Percentiles rank a stretch among this genome's conserved stretches.
Conservation (phyloP, 2,797 vertebrate genomes). For the Petrocephalus schoutedeni region DNA sequence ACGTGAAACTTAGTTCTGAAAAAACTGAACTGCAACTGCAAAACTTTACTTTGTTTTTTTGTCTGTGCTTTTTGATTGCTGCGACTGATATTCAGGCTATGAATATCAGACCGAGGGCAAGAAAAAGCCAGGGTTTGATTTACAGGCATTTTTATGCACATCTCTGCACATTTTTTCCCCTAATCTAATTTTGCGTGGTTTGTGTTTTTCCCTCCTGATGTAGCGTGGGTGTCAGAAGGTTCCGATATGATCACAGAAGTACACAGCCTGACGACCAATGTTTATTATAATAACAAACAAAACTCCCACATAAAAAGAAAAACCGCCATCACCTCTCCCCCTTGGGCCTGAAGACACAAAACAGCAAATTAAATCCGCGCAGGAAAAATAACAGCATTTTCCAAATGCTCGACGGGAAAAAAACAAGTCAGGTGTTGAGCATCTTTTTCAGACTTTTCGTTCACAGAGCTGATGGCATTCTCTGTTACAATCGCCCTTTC, state of each 20-base stretch:
- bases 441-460: neutral
- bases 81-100: neutral
- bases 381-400: neutral
- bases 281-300: constrained; percentile 13
- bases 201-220: neutral
- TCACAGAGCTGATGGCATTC: neutral
- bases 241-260: neutral
- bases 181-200: neutral
- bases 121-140: neutral
- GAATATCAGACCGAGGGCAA: neutral
- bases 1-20: neutral
- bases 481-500: neutral
- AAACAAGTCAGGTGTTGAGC: neutral
- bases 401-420: neutral
- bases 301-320: neutral
- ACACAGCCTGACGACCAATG: neutral
- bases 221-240: neutral
- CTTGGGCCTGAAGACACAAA: constrained; percentile 3
- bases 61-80: neutral
- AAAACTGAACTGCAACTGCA: neutral
- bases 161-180: neutral
- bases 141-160: neutral
- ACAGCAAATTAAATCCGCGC: constrained; percentile 5
- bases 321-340: neutral
- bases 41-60: neutral